Evolutionary conservation across 23 tunicate genomes (phyloP).

Genomic region (Clavelina lepadiformis): DNA sequence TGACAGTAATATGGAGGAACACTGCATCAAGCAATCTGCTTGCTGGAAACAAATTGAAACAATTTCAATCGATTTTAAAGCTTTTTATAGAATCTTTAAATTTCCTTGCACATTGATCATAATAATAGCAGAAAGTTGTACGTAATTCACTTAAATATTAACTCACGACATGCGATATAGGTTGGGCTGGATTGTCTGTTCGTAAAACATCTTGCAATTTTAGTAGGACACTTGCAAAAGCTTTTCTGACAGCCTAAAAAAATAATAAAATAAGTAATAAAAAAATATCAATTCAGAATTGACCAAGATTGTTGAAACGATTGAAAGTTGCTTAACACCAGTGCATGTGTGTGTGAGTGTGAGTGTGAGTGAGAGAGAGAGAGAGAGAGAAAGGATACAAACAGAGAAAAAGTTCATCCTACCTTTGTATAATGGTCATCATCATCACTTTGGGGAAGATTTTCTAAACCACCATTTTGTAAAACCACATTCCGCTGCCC

Average conservation of each 20-base stretch:
- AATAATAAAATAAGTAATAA: background rate
- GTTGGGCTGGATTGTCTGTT: slow-evolving; percentile 18
- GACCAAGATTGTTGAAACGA: too few species aligned
- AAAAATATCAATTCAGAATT: too few species aligned
- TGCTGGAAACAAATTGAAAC: slow-evolving; percentile 30
- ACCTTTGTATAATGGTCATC: slow-evolving; percentile 26
- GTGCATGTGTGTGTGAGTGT: too few species aligned
- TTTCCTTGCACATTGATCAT: too few species aligned
- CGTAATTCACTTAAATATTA: too few species aligned
- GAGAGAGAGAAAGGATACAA: background rate
- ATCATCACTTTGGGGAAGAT: slow-evolving; percentile 14
- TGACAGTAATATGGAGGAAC: slow-evolving; percentile 51
- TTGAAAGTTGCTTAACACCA: too few species aligned
- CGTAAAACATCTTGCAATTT: slow-evolving; percentile 32
- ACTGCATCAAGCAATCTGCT: slow-evolving; percentile 55
- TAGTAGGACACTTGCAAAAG: slow-evolving; percentile 32
- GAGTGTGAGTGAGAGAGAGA: too few species aligned
- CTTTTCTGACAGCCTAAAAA: slow-evolving; percentile 44
- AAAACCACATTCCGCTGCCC: too few species aligned
- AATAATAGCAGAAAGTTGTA: too few species aligned
- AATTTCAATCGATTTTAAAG: background rate
- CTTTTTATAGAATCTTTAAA: too few species aligned
- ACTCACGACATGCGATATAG: slow-evolving; percentile 39
- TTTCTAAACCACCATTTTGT: too few species aligned
- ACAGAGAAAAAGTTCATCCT: background rate